These are phyloP conservation scores for Cantharis flavilabris DNA, from an alignment of 2,888 invertebrate species.

Conservation along the genomic window DNA sequence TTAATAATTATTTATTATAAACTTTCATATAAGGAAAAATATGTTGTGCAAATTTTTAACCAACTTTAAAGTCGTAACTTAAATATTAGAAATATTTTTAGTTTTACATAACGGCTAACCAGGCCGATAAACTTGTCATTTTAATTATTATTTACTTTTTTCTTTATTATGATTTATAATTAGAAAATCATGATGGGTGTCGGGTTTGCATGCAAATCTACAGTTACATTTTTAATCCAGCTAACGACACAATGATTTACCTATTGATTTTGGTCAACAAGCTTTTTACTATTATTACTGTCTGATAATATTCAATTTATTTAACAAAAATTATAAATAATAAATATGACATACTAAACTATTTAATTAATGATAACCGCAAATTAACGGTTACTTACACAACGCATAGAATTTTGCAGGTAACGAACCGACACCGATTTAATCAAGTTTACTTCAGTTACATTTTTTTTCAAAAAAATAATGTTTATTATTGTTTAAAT, in stretches of 20 bases:
- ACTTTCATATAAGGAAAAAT: background rate
- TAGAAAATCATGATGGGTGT: background rate
- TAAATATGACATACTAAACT: slow-evolving; percentile 1
- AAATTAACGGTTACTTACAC: slow-evolving; percentile 2
- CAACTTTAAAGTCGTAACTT: background rate
- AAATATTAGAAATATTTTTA: background rate
- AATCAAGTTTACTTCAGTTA: background rate
- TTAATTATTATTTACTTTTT: background rate
- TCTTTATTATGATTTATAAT: background rate
- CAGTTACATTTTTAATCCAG: background rate
- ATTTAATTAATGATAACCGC: background rate
- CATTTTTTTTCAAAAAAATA: background rate
- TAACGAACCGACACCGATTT: background rate
- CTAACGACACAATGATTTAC: background rate
- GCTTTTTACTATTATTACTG: background rate
- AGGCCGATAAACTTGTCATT: background rate
- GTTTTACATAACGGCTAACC: background rate
- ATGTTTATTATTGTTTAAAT: background rate
- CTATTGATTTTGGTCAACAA: background rate
- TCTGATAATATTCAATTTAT: background rate
- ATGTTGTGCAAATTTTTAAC: background rate
- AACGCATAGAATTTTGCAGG: background rate
- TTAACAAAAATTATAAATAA: background rate
- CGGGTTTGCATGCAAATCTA: background rate
- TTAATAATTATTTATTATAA: background rate